Evolutionary conservation across 2,113 vertebrate species (phyloP).

Genomic region (Micronisus gabar): DNA sequence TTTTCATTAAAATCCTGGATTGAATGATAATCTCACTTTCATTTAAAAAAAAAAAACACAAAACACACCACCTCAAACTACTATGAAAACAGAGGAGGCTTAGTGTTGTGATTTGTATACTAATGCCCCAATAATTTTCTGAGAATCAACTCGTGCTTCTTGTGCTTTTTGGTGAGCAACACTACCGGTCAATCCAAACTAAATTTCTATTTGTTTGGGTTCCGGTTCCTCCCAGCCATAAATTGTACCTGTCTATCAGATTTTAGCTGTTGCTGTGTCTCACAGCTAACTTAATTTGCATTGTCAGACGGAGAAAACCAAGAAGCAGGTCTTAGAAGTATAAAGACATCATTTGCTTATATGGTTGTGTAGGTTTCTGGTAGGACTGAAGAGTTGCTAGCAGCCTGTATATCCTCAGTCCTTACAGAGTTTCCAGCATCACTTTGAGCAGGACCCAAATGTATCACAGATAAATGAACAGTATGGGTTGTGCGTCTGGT

Average conservation of each 20-base stretch:
- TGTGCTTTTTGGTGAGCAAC: neutral
- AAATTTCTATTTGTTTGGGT: neutral
- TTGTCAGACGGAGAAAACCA: neutral
- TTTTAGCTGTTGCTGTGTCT: neutral
- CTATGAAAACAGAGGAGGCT: neutral
- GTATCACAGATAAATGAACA: neutral
- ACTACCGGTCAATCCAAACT: neutral
- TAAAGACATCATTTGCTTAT: neutral
- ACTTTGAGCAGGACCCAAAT: neutral
- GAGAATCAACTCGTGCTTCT: neutral
- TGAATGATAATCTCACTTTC: neutral
- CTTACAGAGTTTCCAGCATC: neutral
- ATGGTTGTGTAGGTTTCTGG: neutral
- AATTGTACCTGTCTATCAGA: neutral
- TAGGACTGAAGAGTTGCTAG: neutral
- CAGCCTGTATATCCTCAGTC: neutral
- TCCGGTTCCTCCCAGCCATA: neutral
- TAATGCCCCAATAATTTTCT: neutral
- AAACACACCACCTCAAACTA: neutral
- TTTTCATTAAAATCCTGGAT: neutral
- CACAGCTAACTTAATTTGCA: neutral
- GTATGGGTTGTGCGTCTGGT: neutral
- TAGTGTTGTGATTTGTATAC: neutral
- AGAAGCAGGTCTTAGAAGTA: neutral
- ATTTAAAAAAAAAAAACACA: neutral